These are phyloP conservation scores for Paralinhomoeus sp. DNA, from an alignment of 2,888 invertebrate species.

Conservation along the genomic window DNA sequence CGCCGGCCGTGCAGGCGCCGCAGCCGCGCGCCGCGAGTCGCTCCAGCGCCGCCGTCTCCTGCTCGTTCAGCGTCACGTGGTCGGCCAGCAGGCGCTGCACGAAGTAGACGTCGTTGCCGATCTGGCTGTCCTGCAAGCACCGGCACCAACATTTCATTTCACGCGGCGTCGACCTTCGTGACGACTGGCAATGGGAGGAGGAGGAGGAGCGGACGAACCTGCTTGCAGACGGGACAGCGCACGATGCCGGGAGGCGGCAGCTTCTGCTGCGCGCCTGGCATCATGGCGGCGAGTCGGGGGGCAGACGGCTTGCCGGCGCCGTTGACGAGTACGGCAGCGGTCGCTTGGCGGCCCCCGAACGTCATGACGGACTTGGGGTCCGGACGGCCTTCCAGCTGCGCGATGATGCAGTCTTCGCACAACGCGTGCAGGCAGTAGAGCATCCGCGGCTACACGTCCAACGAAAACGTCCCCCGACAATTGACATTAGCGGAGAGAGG, in stretches of 20 bases:
- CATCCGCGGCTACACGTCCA: conserved; percentile 46
- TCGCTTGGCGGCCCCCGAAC: not conserved
- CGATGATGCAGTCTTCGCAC: conserved; percentile 59
- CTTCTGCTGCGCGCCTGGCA: conserved; percentile 17
- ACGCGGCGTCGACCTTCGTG: too few species aligned
- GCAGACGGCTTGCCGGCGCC: not conserved
- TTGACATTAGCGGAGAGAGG: not conserved
- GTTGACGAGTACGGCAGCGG: too few species aligned
- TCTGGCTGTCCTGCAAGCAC: conserved; percentile 13
- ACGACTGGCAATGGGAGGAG: too few species aligned
- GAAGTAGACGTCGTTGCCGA: conserved; percentile 20
- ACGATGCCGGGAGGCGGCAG: conserved; percentile 20
- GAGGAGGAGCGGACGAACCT: conserved; percentile 35
- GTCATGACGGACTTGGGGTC: conserved; percentile 5
- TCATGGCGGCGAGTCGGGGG: not conserved
- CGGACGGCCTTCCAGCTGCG: conserved; percentile 15
- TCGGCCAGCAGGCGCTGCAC: conserved; percentile 58
- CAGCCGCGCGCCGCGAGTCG: conserved; percentile 42
- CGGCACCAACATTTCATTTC: not conserved
- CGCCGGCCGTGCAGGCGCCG: conserved; percentile 82
- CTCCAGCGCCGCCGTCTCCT: conserved; percentile 39
- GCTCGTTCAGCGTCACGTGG: conserved; percentile 46
- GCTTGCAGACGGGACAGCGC: conserved; percentile 43
- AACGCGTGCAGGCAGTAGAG: conserved; percentile 81
- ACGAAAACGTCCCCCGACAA: not conserved